phyloP scores from a whole-genome alignment of 1,140 invertebrate species.

The Trypoxylus dichotomus region DNA sequence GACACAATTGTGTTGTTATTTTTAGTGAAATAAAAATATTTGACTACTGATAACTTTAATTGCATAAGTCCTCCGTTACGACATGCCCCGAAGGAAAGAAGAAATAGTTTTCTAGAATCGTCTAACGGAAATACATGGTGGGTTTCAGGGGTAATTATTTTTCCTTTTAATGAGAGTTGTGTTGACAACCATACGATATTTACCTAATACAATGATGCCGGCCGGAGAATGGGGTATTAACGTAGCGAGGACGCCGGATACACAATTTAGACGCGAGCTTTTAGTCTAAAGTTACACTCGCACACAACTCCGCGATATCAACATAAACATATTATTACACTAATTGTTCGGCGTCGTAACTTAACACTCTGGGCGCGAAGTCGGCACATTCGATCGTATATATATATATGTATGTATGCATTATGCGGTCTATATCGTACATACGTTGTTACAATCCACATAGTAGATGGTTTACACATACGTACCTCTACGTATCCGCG shows the following conservation, averaged over 20 bases:
- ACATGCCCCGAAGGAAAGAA: too few species aligned
- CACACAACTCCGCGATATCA: not conserved
- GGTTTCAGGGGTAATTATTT: not conserved
- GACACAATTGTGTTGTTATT: too few species aligned
- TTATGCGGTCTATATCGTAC: slow-evolving; percentile 1
- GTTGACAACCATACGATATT: not conserved
- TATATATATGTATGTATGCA: slow-evolving; percentile 27
- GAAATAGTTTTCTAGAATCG: too few species aligned
- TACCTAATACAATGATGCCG: not conserved
- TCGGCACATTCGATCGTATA: slow-evolving; percentile 40
- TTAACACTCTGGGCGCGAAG: slow-evolving; percentile 47
- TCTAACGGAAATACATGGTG: too few species aligned
- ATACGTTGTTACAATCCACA: not conserved
- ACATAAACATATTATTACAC: slow-evolving; percentile 27
- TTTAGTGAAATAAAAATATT: too few species aligned
- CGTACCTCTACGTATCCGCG: slow-evolving; percentile 14
- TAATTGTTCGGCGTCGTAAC: slow-evolving; percentile 49
- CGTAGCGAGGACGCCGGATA: not conserved
- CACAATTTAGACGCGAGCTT: slow-evolving; percentile 21
- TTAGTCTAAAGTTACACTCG: slow-evolving; percentile 18
- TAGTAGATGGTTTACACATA: not conserved
- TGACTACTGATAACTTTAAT: too few species aligned
- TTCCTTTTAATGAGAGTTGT: not conserved
- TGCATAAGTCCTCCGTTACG: too few species aligned
- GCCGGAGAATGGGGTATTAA: not conserved